Evolutionary conservation across 2,113 vertebrate species (phyloP).

Genomic region (Anguilla rostrata): DNA sequence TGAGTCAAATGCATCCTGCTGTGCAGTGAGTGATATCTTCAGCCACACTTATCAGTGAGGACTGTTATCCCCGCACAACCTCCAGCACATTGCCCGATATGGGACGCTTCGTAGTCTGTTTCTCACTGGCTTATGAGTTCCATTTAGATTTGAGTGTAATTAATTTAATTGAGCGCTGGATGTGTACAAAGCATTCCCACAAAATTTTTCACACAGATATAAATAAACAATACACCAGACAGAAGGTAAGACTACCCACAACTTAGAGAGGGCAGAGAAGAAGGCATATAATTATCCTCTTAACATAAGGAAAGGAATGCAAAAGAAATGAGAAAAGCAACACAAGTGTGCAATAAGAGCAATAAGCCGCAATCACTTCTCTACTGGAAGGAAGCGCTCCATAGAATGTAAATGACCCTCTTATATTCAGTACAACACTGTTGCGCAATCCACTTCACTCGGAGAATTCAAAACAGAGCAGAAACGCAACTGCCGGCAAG

Average conservation of each 20-base stretch:
- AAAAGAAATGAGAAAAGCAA: background rate
- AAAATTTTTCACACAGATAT: background rate
- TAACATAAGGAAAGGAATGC: background rate
- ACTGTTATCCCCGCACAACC: background rate
- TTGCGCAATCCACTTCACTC: background rate
- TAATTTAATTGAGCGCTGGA: background rate
- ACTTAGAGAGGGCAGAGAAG: background rate
- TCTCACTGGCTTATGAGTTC: background rate
- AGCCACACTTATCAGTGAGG: background rate
- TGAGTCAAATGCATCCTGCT: background rate
- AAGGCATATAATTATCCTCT: background rate
- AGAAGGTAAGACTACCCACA: background rate
- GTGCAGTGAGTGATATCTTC: background rate
- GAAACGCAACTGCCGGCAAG: background rate
- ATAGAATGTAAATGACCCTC: background rate
- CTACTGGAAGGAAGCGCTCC: background rate
- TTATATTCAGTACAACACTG: background rate
- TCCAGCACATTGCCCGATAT: background rate
- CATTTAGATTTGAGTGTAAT: slow-evolving; percentile 2
- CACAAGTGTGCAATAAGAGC: background rate
- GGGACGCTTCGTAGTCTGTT: background rate
- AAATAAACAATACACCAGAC: background rate
- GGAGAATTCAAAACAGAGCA: background rate
- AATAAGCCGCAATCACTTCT: background rate
- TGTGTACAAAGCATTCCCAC: background rate